Conservation (phyloP, 2,888 invertebrate species). For the Drosophila suboccidentalis region DNA sequence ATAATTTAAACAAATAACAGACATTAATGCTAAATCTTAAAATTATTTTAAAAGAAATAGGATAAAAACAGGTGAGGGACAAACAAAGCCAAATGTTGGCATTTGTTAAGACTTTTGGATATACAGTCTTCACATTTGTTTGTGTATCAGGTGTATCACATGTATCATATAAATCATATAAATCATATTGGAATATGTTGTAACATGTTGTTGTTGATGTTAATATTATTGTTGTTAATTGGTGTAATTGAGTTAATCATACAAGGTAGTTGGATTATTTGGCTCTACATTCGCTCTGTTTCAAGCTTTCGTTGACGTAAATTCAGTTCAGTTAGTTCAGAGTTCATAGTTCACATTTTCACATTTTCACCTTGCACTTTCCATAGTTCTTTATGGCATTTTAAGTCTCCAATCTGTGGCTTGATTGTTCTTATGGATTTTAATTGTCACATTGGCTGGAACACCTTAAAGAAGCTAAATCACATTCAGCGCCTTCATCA, state of each 20-base stretch:
- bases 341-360: slow-evolving; percentile 17
- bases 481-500: not conserved
- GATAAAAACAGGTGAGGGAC: slow-evolving; percentile 21
- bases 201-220: slow-evolving; percentile 32
- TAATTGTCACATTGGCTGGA: not conserved
- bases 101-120: slow-evolving; percentile 16
- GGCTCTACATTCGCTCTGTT: slow-evolving; percentile 18
- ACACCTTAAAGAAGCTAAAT: slow-evolving; percentile 34
- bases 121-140: slow-evolving; percentile 18
- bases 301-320: slow-evolving; percentile 3
- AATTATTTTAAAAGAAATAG: slow-evolving; percentile 49
- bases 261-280: slow-evolving; percentile 32
- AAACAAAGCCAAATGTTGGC: slow-evolving; percentile 22
- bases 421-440: slow-evolving; percentile 5
- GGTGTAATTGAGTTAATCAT: slow-evolving; percentile 34
- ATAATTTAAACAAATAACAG: slow-evolving; percentile 79
- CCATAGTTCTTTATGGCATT: not conserved
- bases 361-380: slow-evolving; percentile 33
- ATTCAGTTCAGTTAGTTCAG: slow-evolving; percentile 27
- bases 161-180: not conserved
- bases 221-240: slow-evolving; percentile 42
- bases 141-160: slow-evolving; percentile 28
- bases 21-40: slow-evolving; percentile 67
- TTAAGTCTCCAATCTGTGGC: not conserved
- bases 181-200: too few species aligned